Evolutionary conservation across 2,888 invertebrate genomes (phyloP).

Genomic region (Candidula unifasciata): DNA sequence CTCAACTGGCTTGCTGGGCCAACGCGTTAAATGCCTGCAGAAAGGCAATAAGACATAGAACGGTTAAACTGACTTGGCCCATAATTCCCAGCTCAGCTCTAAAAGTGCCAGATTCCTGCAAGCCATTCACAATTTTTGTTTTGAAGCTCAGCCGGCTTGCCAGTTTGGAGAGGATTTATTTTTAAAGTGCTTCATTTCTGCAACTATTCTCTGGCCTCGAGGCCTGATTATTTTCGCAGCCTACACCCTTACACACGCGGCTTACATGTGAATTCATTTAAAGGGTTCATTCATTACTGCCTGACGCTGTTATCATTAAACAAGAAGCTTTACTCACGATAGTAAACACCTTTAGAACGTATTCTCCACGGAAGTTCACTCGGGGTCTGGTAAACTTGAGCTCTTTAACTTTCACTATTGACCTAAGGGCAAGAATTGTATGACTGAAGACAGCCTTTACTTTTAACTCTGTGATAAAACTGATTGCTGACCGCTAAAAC

Average conservation of each 20-base stretch:
- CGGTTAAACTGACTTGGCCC: slow-evolving; percentile 29
- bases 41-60: not conserved
- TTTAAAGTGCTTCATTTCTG: slow-evolving; percentile 4
- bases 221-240: not conserved
- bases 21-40: not conserved
- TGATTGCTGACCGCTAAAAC: too few species aligned
- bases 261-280: slow-evolving; percentile 12
- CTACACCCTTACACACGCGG: not conserved
- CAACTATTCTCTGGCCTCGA: slow-evolving; percentile 14
- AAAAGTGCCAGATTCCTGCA: slow-evolving; percentile 25
- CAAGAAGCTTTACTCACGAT: not conserved
- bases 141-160: not conserved
- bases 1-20: not conserved
- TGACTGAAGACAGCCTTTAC: too few species aligned
- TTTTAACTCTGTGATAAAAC: too few species aligned
- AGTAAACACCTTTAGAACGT: not conserved
- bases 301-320: slow-evolving; percentile 4
- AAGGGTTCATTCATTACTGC: slow-evolving; percentile 15
- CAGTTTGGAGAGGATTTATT: slow-evolving; percentile 15
- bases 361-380: too few species aligned
- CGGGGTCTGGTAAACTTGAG: too few species aligned
- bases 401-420: too few species aligned
- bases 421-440: too few species aligned
- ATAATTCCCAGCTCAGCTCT: slow-evolving; percentile 18
- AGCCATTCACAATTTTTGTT: slow-evolving; percentile 12